Base-by-base conservation (phyloP, 2,888 invertebrate species). In the Ophion ellenae region DNA sequence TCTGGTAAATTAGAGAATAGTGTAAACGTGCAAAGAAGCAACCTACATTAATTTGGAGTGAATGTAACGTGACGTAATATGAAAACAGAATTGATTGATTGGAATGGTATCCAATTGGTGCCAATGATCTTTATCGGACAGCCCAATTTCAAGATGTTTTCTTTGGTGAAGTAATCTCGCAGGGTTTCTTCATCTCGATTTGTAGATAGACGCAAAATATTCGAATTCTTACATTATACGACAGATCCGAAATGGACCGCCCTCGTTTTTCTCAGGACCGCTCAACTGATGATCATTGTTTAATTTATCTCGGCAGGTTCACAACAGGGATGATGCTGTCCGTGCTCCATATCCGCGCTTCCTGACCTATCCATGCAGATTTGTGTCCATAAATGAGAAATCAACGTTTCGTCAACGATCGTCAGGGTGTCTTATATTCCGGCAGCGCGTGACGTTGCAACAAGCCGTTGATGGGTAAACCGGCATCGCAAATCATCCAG, bases 291-390 rank as follows among this genome's bases (percentile, higher is more conserved):
- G 47, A 81, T 14, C 28, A 74, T 45, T 71, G 28, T 83, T 61
- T 79, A 17, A 67, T 83, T 7, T 53, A n/a, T 73, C 32, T 66
- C 28, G 83, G 45, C 69, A 83, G 85, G 76, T 80, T 28, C 17
- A 59, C 24, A 24, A 63, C 67, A 40, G 47, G 40, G 74, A 47
- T 45, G 64, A 82, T 79, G 79, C 82, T 71, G 79, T 82, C 53
- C 61, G 61, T 76, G 67, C 20, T 80, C 17, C 61, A 32, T 24
- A 40, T 63, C 40, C 79, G 67, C 75, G 78, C 47, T 63, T 36
- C 67, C 67, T 83, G 85, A 85, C 79, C 82, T 20, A 9, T 75
- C 69, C 45, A 47, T 47, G 14, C 53, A 6, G 17, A 47, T 28
- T 73, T 63, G 40, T 63, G 40, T 17, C 11, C 63, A 20, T 59